Base-by-base conservation (phyloP, 2,888 invertebrate genomes). In the Pseudolycoriella hygida region DNA sequence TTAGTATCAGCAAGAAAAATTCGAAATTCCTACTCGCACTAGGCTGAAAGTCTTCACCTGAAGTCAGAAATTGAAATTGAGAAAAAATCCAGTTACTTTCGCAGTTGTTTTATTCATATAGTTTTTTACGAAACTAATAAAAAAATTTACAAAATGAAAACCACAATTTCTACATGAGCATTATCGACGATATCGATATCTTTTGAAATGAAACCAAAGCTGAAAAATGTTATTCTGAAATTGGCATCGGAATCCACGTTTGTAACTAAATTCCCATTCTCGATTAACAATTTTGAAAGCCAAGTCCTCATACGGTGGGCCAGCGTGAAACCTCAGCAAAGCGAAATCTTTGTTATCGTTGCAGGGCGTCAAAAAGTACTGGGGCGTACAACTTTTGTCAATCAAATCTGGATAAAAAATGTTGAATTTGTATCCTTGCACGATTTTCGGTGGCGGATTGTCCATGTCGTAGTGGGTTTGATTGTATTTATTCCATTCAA, bases 401-500 rank as follows among this genome's bases (percentile, higher is more conserved):
- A 98, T 94, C 49, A 98, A 74, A 71, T 99, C 98, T 0, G 98
- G 97, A 69, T 96, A 99, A 70, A 99, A 98, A 55, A 98, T 98
- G 67, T 99, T 99, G 67, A 99, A 99, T 66, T 98, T 97, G 71
- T 98, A 99, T 6, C 98, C 98, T 67, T 98, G 98, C 1, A 99
- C 98, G 59, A 98, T 96, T 71, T 99, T 99, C 1, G 98, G 98
- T 8, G 98, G 98, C 43, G 98, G 98, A 70, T 99, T 98, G 66
- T 99, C 98, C 84, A 97, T 93, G 64, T 98, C 98, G 67, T 99
- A 99, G 69, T 98, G 98, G 2, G 98, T 98, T 68, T 98, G 98
- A 69, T 99, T 99, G 68, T 99, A 99, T 66, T 99, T 98, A 69
- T 98, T 98, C 98, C 98, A 99, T 60, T 99, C 98, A 67, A 98